Evolutionary conservation across 2,797 vertebrate species (phyloP).

Genomic region (Sebastes cheni): DNA sequence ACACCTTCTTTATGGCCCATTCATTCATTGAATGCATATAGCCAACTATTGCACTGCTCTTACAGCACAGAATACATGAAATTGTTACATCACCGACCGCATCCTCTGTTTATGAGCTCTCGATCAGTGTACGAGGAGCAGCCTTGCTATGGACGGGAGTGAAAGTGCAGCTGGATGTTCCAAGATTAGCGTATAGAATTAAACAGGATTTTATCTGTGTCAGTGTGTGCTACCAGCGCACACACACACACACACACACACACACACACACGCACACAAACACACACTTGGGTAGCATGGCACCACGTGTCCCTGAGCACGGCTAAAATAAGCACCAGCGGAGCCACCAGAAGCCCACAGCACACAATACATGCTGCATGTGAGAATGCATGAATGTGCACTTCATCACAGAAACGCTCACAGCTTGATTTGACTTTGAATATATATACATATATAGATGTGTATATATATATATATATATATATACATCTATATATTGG

Average conservation of each 20-base stretch:
- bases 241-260: background rate
- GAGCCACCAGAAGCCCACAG: constrained; percentile 41
- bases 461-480: background rate
- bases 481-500: background rate
- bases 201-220: constrained; percentile 68
- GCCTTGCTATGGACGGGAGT: constrained; percentile 24
- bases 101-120: constrained; percentile 32
- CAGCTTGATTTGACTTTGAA: constrained; percentile 49
- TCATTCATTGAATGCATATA: constrained; percentile 10
- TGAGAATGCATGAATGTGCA: constrained; percentile 43
- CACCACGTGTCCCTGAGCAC: constrained; percentile 42
- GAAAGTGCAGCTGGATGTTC: constrained; percentile 60
- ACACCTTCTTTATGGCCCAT: background rate
- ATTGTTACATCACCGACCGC: constrained; percentile 35
- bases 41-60: constrained; percentile 1
- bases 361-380: constrained; percentile 41
- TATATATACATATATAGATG: too few relatives aligned
- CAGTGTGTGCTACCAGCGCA: constrained; percentile 34
- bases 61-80: constrained; percentile 4
- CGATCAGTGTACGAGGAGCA: constrained; percentile 27
- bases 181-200: constrained; percentile 72
- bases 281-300: constrained; percentile 13
- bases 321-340: constrained; percentile 61
- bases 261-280: background rate
- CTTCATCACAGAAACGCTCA: constrained; percentile 23